phyloP scores from a whole-genome alignment of 2,797 vertebrate species.

The Phoebastria nigripes region DNA sequence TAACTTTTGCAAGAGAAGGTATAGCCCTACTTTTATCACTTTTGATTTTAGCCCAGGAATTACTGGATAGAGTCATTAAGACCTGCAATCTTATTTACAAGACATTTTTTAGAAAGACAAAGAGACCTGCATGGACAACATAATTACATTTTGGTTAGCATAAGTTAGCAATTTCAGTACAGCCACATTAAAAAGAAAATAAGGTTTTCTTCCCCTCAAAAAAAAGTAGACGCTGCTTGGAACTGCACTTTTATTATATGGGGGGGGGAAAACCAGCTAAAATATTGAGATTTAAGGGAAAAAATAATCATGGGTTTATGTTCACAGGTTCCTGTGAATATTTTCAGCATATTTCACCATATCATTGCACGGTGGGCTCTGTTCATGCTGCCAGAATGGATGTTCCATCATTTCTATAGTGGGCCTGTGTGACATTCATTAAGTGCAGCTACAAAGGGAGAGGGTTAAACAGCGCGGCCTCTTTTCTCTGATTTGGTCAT shows the following conservation, averaged over 20 bases:
- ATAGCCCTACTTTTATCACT: background rate
- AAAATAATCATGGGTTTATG: constrained; percentile 62
- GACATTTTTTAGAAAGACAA: constrained; percentile 32
- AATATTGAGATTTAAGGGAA: constrained; percentile 48
- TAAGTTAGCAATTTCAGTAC: constrained; percentile 2
- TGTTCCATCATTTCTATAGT: constrained; percentile 73
- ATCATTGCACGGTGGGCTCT: constrained; percentile 57
- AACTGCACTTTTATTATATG: background rate
- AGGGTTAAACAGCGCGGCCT: constrained; percentile 69
- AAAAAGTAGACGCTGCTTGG: background rate
- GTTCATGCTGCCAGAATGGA: constrained; percentile 53
- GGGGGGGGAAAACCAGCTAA: background rate
- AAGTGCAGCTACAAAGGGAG: constrained; percentile 72
- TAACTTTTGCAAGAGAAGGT: background rate
- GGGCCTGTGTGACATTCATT: constrained; percentile 71
- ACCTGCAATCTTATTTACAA: background rate
- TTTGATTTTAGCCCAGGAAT: background rate
- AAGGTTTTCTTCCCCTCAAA: background rate
- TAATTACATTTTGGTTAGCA: constrained; percentile 9
- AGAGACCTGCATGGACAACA: background rate
- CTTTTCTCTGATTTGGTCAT: constrained; percentile 64
- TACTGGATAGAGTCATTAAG: background rate
- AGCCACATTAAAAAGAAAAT: constrained; percentile 31
- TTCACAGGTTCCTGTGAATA: constrained; percentile 41
- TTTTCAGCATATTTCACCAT: constrained; percentile 71